These are phyloP conservation scores for Podarcis lilfordi DNA, from an alignment of 2,797 vertebrate species.

Conservation along the genomic window DNA sequence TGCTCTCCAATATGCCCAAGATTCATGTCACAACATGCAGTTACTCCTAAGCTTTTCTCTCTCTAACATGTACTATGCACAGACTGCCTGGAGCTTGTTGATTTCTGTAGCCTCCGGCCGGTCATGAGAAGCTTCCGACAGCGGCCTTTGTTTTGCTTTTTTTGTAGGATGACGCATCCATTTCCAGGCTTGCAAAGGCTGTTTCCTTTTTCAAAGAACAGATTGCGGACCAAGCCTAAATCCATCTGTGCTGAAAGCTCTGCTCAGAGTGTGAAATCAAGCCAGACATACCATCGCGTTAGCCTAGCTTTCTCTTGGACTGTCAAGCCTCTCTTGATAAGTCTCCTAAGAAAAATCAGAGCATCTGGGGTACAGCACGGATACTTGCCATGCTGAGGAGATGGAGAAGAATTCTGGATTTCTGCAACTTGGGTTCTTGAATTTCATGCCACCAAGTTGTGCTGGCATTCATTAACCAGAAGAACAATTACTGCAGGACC, in stretches of 20 bases:
- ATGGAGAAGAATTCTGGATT: background rate
- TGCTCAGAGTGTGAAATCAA: conserved; percentile 23
- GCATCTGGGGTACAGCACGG: background rate
- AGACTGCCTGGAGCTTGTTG: background rate
- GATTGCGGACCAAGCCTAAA: conserved; percentile 46
- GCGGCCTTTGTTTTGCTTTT: conserved; percentile 11
- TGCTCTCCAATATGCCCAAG: background rate
- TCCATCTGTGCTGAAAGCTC: conserved; percentile 58
- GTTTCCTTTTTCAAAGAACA: conserved; percentile 50
- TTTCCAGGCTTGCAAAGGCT: conserved; percentile 30
- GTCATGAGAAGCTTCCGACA: conserved; percentile 33
- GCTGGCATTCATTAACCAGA: background rate
- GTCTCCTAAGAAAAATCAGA: background rate
- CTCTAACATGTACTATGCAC: background rate
- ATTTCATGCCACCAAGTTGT: background rate
- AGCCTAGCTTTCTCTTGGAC: background rate
- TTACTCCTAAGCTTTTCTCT: background rate
- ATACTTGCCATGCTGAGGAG: background rate
- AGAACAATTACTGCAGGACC: background rate
- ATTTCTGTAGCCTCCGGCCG: conserved; percentile 18
- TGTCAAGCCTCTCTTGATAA: background rate
- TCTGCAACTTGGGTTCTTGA: background rate
- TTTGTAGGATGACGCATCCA: background rate
- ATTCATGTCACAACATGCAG: background rate
- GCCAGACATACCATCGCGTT: background rate